A percentile compares a stretch with the other conserved stretches of the same genome.
Conservation (phyloP, 30 jellyfish, hydroid and myxozoan species). For the Turritopsis dohrnii region DNA sequence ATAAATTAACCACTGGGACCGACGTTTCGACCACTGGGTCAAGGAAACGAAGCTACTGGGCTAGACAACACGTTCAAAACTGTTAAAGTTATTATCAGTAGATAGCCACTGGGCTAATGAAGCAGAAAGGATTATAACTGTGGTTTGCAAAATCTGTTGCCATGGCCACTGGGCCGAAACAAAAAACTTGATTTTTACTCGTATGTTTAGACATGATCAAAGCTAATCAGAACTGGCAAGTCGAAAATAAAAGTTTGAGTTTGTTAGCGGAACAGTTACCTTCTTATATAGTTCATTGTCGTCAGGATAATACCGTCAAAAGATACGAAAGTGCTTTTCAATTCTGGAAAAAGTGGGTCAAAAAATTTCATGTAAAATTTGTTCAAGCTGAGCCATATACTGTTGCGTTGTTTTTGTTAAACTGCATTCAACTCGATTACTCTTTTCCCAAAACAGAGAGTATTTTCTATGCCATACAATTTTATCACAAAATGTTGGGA, state of each 20-base stretch:
- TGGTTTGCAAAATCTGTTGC: not conserved
- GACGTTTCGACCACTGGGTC: not conserved
- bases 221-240: not conserved
- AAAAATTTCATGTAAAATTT: not conserved
- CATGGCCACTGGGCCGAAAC: not conserved
- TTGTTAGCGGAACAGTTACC: not conserved
- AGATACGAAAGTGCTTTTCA: not conserved
- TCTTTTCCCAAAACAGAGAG: not conserved
- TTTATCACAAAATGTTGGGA: not conserved
- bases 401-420: constrained; percentile 3
- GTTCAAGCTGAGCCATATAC: not conserved
- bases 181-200: not conserved
- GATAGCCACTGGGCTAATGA: not conserved
- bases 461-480: not conserved
- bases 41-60: not conserved
- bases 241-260: not conserved
- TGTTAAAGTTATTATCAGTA: not conserved
- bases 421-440: not conserved
- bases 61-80: not conserved
- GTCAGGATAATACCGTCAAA: not conserved
- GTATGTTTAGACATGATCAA: not conserved
- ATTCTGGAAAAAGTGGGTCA: not conserved
- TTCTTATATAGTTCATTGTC: not conserved
- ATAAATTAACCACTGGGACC: not conserved
- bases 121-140: not conserved